Conservation (phyloP, 2,888 invertebrate species). For the Calameuta pallipes region DNA sequence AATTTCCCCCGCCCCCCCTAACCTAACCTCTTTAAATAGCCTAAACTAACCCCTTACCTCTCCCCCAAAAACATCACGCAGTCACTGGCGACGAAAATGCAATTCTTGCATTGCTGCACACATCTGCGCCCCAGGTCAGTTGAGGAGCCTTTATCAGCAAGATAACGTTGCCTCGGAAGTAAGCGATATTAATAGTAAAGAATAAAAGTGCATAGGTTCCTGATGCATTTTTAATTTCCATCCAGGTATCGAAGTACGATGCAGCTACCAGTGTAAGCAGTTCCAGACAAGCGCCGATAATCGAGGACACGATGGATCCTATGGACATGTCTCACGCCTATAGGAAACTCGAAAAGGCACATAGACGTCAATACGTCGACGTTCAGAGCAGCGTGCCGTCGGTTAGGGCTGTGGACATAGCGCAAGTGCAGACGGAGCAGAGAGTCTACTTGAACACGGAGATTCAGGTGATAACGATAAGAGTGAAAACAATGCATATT, state of each 20-base stretch:
- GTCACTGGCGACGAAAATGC: background rate
- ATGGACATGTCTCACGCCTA: conserved; percentile 5
- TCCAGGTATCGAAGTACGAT: conserved; percentile 30
- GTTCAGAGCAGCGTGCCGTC: conserved; percentile 33
- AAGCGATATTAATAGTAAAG: background rate
- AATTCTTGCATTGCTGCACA: background rate
- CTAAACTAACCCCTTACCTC: no score
- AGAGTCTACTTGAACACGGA: conserved; percentile 23
- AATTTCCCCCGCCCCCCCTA: no score
- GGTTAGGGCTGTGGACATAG: conserved; percentile 25
- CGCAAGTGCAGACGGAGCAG: conserved; percentile 41
- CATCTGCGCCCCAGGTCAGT: background rate
- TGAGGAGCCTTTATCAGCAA: background rate
- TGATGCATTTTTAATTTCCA: background rate
- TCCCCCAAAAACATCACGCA: background rate
- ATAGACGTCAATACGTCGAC: conserved; percentile 42
- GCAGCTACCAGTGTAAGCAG: conserved; percentile 50
- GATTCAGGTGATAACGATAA: conserved; percentile 27
- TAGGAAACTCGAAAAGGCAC: conserved; percentile 34
- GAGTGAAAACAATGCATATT: background rate
- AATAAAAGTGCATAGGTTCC: background rate
- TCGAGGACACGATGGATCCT: conserved; percentile 15
- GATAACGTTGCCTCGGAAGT: background rate
- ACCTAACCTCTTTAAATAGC: no score
- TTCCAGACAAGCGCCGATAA: conserved; percentile 25